phyloP scores from a whole-genome alignment of 23 tunicate species.

The Aplidium turbinatum region DNA sequence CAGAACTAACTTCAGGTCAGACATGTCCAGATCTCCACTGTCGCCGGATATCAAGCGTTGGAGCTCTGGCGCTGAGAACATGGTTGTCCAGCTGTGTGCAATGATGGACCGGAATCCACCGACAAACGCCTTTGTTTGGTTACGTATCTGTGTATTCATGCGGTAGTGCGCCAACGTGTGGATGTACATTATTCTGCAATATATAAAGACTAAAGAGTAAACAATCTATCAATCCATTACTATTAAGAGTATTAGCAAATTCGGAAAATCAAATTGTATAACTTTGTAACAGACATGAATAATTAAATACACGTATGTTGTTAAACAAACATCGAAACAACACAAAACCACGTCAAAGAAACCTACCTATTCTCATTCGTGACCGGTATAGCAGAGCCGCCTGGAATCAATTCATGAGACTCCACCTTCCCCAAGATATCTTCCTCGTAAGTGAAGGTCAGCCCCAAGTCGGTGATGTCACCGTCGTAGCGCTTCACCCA shows the following conservation, averaged over 20 bases:
- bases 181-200: slow-evolving; percentile 86
- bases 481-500: slow-evolving; percentile 97
- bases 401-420: slow-evolving; percentile 76
- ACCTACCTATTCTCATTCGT: slow-evolving; percentile 88
- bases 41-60: slow-evolving; percentile 97
- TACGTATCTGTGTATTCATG: slow-evolving; percentile 85
- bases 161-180: slow-evolving; percentile 97
- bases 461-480: slow-evolving; percentile 81
- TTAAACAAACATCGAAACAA: slow-evolving; percentile 1
- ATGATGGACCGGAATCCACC: slow-evolving; percentile 85
- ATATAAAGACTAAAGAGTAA: too few species aligned
- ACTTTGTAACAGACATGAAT: too few species aligned
- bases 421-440: slow-evolving; percentile 87
- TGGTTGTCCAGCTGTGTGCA: slow-evolving; percentile 74
- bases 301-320: too few species aligned
- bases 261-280: too few species aligned
- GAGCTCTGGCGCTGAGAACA: slow-evolving; percentile 96
- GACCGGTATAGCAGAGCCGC: slow-evolving; percentile 81
- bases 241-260: too few species aligned
- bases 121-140: slow-evolving; percentile 81
- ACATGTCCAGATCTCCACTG: slow-evolving; percentile 78
- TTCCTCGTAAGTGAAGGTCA: slow-evolving; percentile 89
- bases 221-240: too few species aligned
- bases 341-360: background rate
- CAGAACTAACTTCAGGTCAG: slow-evolving; percentile 73